Percentiles rank a stretch among this genome's conserved stretches.
phyloP scores from a whole-genome alignment of 2,888 invertebrate genomes.

The Lasioglossum leucozonium region DNA sequence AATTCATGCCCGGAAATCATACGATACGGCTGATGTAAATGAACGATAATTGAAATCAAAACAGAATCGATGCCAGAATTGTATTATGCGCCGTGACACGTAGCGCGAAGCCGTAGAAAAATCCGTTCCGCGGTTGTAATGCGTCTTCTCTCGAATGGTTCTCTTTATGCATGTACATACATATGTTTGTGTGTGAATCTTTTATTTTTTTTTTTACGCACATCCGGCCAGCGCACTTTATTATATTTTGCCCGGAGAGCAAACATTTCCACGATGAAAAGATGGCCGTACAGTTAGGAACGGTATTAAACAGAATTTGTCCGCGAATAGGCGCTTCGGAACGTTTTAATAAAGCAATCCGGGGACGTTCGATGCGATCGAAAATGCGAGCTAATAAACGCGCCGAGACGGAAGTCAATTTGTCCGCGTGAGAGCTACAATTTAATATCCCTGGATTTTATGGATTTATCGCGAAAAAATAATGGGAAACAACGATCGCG shows the following conservation, averaged over 20 bases:
- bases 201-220: neutral
- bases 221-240: constrained; percentile 26
- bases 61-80: constrained; percentile 38
- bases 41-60: constrained; percentile 58
- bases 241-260: constrained; percentile 17
- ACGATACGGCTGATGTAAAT: constrained; percentile 44
- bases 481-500: neutral
- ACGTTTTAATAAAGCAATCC: constrained; percentile 29
- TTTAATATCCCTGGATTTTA: neutral
- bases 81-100: neutral
- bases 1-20: constrained; percentile 50
- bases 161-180: neutral
- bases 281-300: constrained; percentile 21
- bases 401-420: neutral
- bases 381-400: neutral
- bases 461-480: neutral
- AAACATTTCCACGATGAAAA: constrained; percentile 44
- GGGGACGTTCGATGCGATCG: neutral
- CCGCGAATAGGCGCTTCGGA: neutral
- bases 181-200: neutral
- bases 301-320: constrained; percentile 21
- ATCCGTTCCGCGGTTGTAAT: neutral
- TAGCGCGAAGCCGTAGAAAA: constrained; percentile 16
- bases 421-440: neutral
- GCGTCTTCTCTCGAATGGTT: constrained; percentile 11